Evolutionary conservation across 2,113 vertebrate genomes (phyloP), one percentile per base, ranked within the genome.

Genomic region (Struthio camelus): DNA sequence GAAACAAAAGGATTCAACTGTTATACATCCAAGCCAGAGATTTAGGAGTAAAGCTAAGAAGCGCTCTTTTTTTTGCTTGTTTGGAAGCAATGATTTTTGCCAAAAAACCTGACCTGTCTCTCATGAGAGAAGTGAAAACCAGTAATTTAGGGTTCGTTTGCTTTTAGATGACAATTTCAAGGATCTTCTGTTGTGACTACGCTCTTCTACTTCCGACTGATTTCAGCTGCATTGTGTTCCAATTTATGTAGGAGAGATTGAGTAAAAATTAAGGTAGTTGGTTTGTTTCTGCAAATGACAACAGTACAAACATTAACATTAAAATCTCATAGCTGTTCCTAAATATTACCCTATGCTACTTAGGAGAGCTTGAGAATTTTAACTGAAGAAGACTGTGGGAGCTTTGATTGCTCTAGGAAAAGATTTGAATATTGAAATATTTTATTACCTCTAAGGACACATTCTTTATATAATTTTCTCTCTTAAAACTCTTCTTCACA

Each of bases 121-220:
- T 61, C 23, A 64, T 6, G 23, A 8, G 20, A 71, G 44, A 86
- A 88, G 34, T 32, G 24, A 46, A 70, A 92, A 80, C 30, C 54
- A 66, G 65, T 90, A 96, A 94, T 92, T 94, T 93, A 94, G 44
- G 77, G 51, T 30, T 9, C 46, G 75, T 88, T 95, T 97, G 70
- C 36, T 94, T 96, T 85, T 95, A 80, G 88, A 92, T 79, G 32
- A 89, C 38, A 85, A 59, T 75, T 78, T 94, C 53, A 91, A 87
- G 54, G 54, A 76, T 62, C 48, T 82, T 96, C 79, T 89, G n/a
- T 62, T 95, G 48, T 85, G 85, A 91, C 44, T 96, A 82, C 62
- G 71, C 54, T 85, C 80, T 82, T 85, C n/a, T 50, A 25, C 42
- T 91, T 69, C 94, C 91, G 87, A 50, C 34, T 85, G 65, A 85